phyloP scores from a whole-genome alignment of 37 sponge, comb jelly and placozoan species.

The Mnemiopsis leidyi region DNA sequence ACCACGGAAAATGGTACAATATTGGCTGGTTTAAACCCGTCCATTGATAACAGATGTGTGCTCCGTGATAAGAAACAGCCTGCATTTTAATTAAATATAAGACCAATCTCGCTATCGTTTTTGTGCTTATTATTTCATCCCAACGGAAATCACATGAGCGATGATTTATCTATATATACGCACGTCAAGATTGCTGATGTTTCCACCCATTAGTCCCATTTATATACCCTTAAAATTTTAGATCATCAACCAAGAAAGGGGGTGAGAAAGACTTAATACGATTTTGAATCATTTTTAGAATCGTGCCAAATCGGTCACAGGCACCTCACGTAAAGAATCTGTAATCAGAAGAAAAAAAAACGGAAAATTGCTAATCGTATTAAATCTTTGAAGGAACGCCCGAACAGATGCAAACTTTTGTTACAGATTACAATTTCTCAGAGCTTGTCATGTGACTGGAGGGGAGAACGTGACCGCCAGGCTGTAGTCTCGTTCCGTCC shows the following conservation, averaged over 20 bases:
- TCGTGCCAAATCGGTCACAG: background rate
- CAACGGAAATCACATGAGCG: background rate
- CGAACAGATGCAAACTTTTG: background rate
- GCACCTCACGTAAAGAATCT: background rate
- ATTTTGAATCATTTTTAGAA: background rate
- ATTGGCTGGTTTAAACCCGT: background rate
- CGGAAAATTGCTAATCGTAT: background rate
- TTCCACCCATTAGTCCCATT: too few species aligned
- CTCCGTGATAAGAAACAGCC: slow-evolving; percentile 37
- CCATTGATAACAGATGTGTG: slow-evolving; percentile 44
- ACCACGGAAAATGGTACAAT: background rate
- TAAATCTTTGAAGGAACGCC: background rate
- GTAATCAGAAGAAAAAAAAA: background rate
- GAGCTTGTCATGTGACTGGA: background rate
- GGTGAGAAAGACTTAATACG: background rate
- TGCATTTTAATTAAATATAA: slow-evolving; percentile 15
- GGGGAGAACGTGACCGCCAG: too few species aligned
- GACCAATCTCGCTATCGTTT: background rate
- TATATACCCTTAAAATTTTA: too few species aligned
- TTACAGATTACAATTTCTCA: background rate
- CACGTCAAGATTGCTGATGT: background rate
- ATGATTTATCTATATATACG: background rate
- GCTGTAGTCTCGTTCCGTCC: too few species aligned
- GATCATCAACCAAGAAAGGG: too few species aligned
- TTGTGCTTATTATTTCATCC: background rate